Evolutionary conservation across 2,888 invertebrate species (phyloP).

Genomic region (Athrips mouffetella): DNA sequence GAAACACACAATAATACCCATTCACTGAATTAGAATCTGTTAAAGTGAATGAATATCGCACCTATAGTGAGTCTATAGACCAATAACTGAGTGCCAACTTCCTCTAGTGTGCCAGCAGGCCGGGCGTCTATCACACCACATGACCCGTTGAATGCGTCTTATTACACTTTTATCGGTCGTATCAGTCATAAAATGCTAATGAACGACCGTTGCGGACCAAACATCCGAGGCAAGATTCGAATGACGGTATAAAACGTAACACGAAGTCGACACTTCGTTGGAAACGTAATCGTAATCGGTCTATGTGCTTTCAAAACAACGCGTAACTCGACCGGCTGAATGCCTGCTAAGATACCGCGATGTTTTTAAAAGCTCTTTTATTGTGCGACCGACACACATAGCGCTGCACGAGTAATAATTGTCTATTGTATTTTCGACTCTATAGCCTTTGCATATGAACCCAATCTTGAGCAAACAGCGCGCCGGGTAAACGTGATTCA

Average conservation of each 20-base stretch:
- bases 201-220: slow-evolving; percentile 74
- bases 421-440: slow-evolving; percentile 21
- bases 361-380: slow-evolving; percentile 76
- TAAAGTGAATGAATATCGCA: slow-evolving; percentile 42
- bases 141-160: slow-evolving; percentile 73
- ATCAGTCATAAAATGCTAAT: slow-evolving; percentile 78
- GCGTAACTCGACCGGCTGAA: slow-evolving; percentile 67
- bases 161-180: slow-evolving; percentile 77
- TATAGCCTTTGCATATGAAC: slow-evolving; percentile 10
- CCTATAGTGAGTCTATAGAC: slow-evolving; percentile 35
- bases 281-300: slow-evolving; percentile 71
- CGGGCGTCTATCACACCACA: slow-evolving; percentile 68
- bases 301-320: slow-evolving; percentile 74
- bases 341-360: slow-evolving; percentile 60
- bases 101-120: slow-evolving; percentile 54
- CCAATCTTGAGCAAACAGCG: slow-evolving; percentile 22
- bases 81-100: slow-evolving; percentile 61
- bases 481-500: slow-evolving; percentile 40
- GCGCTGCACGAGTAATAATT: neutral
- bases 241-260: slow-evolving; percentile 76
- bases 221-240: slow-evolving; percentile 77
- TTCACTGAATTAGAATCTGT: slow-evolving; percentile 61
- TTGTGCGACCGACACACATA: slow-evolving; percentile 36
- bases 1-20: slow-evolving; percentile 51
- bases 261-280: slow-evolving; percentile 74